Evolutionary conservation across 2,113 vertebrate genomes (phyloP).

Genomic region (Amphiprion ocellaris): DNA sequence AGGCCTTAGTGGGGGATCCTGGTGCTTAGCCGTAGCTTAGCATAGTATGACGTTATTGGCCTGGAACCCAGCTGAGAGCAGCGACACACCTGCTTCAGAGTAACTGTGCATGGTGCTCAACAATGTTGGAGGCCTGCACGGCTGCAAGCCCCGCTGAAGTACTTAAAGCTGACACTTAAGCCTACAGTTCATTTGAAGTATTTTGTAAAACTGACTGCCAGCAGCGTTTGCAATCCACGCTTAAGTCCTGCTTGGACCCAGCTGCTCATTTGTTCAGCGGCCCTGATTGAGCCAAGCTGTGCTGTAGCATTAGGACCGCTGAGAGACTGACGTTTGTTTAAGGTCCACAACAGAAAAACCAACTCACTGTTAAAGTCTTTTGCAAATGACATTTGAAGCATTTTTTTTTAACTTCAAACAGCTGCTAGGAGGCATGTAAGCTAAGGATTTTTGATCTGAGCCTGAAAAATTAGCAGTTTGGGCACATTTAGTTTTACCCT

Average conservation of each 20-base stretch:
- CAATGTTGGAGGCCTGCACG: constrained; percentile 18
- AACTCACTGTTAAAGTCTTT: constrained; percentile 7
- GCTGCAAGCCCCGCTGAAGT: neutral
- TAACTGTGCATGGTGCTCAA: neutral
- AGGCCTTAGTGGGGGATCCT: constrained; percentile 69
- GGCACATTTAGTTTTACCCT: neutral
- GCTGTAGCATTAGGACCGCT: constrained; percentile 5
- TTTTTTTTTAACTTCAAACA: neutral
- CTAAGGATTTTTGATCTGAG: neutral
- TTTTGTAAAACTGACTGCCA: constrained; percentile 35
- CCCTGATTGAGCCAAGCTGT: constrained; percentile 35
- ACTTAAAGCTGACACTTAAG: constrained; percentile 29
- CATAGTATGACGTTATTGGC: constrained; percentile 72
- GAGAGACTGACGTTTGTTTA: constrained; percentile 32
- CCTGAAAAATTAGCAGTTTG: constrained; percentile 5
- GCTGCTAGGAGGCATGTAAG: constrained; percentile 3
- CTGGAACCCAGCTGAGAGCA: constrained; percentile 61
- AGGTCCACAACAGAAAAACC: constrained; percentile 8
- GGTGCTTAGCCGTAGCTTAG: constrained; percentile 75
- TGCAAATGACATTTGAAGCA: constrained; percentile 1
- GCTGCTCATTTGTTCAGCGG: neutral
- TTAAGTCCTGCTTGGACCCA: constrained; percentile 11
- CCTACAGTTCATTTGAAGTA: constrained; percentile 30
- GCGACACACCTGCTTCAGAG: constrained; percentile 62
- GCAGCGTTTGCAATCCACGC: constrained; percentile 17